Evolutionary conservation across 2,797 vertebrate species (phyloP).

Genomic region (Leptatherina wallacei): DNA sequence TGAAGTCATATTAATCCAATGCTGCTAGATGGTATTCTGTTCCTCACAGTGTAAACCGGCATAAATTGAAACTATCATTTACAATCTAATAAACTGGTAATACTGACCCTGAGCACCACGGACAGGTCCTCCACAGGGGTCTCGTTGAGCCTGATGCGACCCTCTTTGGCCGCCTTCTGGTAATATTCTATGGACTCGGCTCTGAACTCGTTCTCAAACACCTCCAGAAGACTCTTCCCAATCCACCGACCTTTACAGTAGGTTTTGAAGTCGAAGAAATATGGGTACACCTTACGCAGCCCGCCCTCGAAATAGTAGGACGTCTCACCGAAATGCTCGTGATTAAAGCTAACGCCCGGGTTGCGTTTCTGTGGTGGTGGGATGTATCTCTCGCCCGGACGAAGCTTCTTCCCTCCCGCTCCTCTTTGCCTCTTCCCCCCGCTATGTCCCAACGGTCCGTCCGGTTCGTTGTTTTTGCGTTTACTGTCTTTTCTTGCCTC

Average conservation of each 20-base stretch:
- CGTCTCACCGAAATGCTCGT: constrained; percentile 92
- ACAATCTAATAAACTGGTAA: background rate
- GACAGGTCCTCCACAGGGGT: constrained; percentile 86
- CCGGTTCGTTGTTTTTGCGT: constrained; percentile 72
- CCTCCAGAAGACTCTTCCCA: constrained; percentile 89
- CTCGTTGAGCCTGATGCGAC: constrained; percentile 92
- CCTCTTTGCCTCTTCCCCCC: constrained; percentile 76
- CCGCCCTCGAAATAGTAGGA: constrained; percentile 93
- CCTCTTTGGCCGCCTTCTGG: constrained; percentile 84
- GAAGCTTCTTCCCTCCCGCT: constrained; percentile 73
- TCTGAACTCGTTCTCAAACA: constrained; percentile 92
- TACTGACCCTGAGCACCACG: constrained; percentile 89
- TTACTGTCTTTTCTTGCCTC: constrained; percentile 47
- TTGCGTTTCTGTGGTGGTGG: constrained; percentile 92
- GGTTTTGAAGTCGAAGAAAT: constrained; percentile 93
- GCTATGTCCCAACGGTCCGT: constrained; percentile 20
- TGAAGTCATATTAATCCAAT: too few relatives aligned
- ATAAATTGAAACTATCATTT: too few relatives aligned
- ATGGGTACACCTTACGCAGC: constrained; percentile 93
- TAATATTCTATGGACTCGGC: constrained; percentile 90
- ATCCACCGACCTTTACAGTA: constrained; percentile 99
- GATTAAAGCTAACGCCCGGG: constrained; percentile 88
- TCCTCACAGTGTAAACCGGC: too few relatives aligned
- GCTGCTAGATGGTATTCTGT: too few relatives aligned
- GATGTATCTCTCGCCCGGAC: constrained; percentile 85